Evolutionary conservation across 53 echinoderm and acorn worm genomes (phyloP).

Genomic region (Henricia sp.): DNA sequence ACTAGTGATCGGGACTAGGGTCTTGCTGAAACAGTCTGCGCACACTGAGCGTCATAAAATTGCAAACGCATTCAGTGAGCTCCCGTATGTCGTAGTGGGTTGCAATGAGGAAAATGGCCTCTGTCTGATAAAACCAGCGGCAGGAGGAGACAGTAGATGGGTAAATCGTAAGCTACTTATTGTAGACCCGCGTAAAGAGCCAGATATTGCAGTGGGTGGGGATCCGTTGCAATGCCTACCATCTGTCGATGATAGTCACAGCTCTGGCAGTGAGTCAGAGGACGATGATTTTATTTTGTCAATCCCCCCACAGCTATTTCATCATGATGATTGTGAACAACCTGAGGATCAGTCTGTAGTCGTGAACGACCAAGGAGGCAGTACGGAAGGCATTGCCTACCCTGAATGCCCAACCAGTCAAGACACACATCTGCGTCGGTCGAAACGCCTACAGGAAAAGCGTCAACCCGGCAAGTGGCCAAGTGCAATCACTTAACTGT

Average conservation of each 20-base stretch:
- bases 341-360: too few relatives aligned
- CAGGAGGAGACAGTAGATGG: background rate
- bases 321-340: background rate
- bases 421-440: too few relatives aligned
- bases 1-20: background rate
- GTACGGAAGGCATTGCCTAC: background rate
- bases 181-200: conserved; percentile 2
- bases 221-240: background rate
- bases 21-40: conserved; percentile 5
- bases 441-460: background rate
- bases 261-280: background rate
- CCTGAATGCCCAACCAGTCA: background rate
- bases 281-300: conserved; percentile 2
- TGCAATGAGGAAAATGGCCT: background rate
- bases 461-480: too few relatives aligned
- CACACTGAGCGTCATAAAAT: background rate
- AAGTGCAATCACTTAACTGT: too few relatives aligned
- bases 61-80: background rate
- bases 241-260: background rate
- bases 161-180: background rate
- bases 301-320: background rate
- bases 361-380: background rate
- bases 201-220: background rate
- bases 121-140: background rate
- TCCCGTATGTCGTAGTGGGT: background rate